Conservation (phyloP, 2,888 invertebrate genomes). For the Cephalotes varians region DNA sequence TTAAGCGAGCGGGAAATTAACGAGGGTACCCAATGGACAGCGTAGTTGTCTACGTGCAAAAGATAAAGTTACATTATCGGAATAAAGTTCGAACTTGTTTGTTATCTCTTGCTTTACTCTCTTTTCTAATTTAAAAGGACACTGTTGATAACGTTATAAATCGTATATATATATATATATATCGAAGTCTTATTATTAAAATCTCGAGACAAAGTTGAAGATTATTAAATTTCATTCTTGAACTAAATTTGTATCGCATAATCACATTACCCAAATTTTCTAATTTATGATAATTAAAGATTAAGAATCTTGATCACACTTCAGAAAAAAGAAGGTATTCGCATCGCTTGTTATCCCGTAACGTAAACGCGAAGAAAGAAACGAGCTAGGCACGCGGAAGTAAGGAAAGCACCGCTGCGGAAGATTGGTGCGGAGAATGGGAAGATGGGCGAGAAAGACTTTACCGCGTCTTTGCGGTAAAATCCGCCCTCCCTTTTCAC, state of each 20-base stretch:
- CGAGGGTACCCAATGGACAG: constrained; percentile 38
- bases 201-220: not conserved
- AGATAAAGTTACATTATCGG: constrained; percentile 54
- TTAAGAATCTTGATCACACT: not conserved
- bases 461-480: constrained; percentile 65
- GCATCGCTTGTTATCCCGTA: constrained; percentile 1
- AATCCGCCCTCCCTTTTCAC: constrained; percentile 69
- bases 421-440: not conserved
- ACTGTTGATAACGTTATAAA: constrained; percentile 22
- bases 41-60: constrained; percentile 38
- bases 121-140: constrained; percentile 9
- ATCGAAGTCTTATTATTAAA: constrained; percentile 18
- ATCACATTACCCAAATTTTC: not conserved
- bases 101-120: constrained; percentile 24
- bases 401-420: not conserved
- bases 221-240: not conserved
- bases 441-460: constrained; percentile 66
- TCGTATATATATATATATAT: not conserved
- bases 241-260: no score
- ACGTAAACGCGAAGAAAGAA: constrained; percentile 13
- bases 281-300: not conserved
- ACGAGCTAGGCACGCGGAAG: not conserved
- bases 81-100: constrained; percentile 42
- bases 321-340: constrained; percentile 7
- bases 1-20: constrained; percentile 49